Evolutionary conservation across 92 coral and sea anemone genomes (phyloP).

Genomic region (Epizoanthus rinbou): DNA sequence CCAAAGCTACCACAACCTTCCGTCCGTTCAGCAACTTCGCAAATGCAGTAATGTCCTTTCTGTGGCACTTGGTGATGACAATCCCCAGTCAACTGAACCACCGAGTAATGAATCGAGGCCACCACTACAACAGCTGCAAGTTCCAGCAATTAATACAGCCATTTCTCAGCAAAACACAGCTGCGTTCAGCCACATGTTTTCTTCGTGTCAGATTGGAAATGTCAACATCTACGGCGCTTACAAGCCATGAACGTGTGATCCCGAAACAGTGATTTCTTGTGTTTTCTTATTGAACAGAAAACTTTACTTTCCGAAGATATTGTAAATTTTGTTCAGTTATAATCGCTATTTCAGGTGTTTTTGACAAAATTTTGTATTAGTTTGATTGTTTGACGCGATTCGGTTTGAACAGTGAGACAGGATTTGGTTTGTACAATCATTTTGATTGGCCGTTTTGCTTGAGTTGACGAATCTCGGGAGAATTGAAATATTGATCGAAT

Average conservation of each 20-base stretch:
- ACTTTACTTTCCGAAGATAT: not conserved
- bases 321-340: conserved; percentile 29
- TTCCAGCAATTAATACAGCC: conserved; percentile 4
- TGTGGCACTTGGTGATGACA: conserved; percentile 22
- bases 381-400: too few relatives aligned
- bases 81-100: not conserved
- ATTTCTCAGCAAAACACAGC: conserved; percentile 11
- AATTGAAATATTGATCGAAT: too few relatives aligned
- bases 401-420: too few relatives aligned
- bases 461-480: too few relatives aligned
- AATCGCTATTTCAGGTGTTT: too few relatives aligned
- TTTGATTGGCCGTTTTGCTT: too few relatives aligned
- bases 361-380: too few relatives aligned
- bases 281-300: conserved; percentile 9
- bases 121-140: conserved; percentile 26
- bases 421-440: too few relatives aligned
- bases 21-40: conserved; percentile 18
- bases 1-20: not conserved
- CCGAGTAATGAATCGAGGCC: conserved; percentile 7
- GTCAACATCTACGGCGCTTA: conserved; percentile 31
- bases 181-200: conserved; percentile 38
- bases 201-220: conserved; percentile 16
- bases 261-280: conserved; percentile 10
- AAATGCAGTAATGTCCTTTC: not conserved
- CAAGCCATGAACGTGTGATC: conserved; percentile 21